Evolutionary conservation across 2,113 vertebrate species (phyloP).

Genomic region (Macaca fascicularis): DNA sequence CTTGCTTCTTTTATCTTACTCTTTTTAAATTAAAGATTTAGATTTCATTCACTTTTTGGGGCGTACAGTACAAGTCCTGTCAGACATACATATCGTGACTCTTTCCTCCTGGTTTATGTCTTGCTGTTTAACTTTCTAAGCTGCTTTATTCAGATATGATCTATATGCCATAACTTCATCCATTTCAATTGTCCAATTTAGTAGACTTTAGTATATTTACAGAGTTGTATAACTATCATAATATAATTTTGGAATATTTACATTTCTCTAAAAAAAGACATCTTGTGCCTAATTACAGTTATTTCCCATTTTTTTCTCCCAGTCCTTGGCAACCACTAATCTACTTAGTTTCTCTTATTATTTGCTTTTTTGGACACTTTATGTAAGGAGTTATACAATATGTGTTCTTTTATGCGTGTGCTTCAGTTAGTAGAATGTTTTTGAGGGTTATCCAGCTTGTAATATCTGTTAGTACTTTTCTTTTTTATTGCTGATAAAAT

Average conservation of each 20-base stretch:
- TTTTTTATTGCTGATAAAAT: neutral
- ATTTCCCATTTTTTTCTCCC: neutral
- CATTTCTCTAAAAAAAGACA: neutral
- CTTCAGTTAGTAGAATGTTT: neutral
- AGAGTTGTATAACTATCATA: neutral
- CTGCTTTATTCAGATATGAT: neutral
- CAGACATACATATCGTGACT: neutral
- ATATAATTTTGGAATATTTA: conserved; percentile 11
- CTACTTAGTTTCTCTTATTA: neutral
- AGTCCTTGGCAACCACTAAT: neutral
- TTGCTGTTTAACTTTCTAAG: neutral
- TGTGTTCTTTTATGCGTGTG: neutral
- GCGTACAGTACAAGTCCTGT: neutral
- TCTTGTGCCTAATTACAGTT: neutral
- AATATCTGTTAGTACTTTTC: neutral
- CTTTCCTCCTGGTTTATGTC: neutral
- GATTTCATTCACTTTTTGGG: neutral
- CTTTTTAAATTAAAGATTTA: conserved; percentile 26
- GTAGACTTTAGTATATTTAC: neutral
- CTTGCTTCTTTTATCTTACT: neutral
- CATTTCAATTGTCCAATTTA: neutral
- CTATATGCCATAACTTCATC: neutral
- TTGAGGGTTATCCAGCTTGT: neutral
- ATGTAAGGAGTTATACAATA: neutral
- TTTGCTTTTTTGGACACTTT: neutral